phyloP scores from a whole-genome alignment of 2,113 vertebrate genomes.

The Colius striatus region DNA sequence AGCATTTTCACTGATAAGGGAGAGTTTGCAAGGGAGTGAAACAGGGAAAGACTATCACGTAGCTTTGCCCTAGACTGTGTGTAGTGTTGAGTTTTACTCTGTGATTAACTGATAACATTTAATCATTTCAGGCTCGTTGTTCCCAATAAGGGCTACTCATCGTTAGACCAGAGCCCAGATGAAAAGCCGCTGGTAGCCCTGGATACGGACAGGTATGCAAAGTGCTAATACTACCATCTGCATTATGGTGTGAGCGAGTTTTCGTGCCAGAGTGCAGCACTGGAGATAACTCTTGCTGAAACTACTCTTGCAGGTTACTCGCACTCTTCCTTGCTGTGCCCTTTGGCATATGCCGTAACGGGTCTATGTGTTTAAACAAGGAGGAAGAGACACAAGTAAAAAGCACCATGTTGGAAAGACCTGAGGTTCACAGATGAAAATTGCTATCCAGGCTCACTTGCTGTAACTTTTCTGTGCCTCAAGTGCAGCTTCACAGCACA shows the following conservation, averaged over 20 bases:
- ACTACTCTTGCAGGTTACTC: background rate
- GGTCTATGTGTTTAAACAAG: background rate
- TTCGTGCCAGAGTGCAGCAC: background rate
- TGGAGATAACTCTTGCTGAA: background rate
- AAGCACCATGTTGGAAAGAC: background rate
- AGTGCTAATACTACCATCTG: background rate
- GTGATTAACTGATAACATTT: slow-evolving; percentile 13
- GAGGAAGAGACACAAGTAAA: background rate
- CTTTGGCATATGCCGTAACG: fast-evolving
- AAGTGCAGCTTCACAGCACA: background rate
- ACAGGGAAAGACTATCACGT: fast-evolving
- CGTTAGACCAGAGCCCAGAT: slow-evolving; percentile 97
- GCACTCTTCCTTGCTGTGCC: background rate
- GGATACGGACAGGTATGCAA: slow-evolving; percentile 94
- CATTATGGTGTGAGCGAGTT: fast-evolving
- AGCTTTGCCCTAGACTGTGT: background rate
- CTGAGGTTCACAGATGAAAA: background rate
- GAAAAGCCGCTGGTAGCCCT: slow-evolving; percentile 97
- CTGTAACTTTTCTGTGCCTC: background rate
- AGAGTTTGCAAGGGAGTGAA: background rate
- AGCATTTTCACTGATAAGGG: background rate
- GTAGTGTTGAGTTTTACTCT: background rate
- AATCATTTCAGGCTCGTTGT: slow-evolving; percentile 88
- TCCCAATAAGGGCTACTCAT: slow-evolving; percentile 98
- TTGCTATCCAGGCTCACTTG: background rate